phyloP scores from a whole-genome alignment of 2,797 vertebrate genomes.

The Otolemur crassicaudatus region DNA sequence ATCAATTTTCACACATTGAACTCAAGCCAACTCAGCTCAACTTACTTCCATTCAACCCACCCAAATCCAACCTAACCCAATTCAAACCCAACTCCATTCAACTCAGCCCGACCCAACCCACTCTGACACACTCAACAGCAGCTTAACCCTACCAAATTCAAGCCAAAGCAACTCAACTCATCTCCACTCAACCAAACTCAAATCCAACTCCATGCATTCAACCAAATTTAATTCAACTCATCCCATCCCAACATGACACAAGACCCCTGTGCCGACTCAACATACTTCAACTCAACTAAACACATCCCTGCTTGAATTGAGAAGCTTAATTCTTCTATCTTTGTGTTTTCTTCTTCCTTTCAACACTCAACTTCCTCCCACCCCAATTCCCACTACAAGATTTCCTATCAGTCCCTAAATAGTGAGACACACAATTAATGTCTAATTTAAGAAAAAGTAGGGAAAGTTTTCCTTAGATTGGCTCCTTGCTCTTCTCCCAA shows the following conservation, averaged over 20 bases:
- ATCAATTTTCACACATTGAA: neutral
- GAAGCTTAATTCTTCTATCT: neutral
- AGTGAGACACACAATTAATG: neutral
- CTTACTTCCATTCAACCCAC: neutral
- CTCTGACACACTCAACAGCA: neutral
- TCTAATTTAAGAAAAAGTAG: neutral
- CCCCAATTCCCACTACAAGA: neutral
- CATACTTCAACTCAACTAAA: neutral
- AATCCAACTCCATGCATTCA: neutral
- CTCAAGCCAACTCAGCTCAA: neutral
- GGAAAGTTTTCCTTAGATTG: neutral
- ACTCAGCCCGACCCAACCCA: neutral
- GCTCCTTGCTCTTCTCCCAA: conserved; percentile 6
- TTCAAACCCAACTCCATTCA: neutral
- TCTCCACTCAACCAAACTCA: neutral
- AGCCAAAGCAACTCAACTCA: neutral
- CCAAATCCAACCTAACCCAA: neutral
- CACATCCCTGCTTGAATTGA: neutral
- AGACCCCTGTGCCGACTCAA: neutral
- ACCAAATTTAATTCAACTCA: neutral
- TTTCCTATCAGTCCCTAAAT: neutral
- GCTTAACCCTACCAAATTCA: neutral
- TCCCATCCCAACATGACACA: neutral
- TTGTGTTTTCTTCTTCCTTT: neutral
- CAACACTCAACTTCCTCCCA: neutral